Evolutionary conservation across 2,888 invertebrate genomes (phyloP), one percentile per base, ranked within the genome.

Genomic region (Zhuqinia jingwanae): DNA sequence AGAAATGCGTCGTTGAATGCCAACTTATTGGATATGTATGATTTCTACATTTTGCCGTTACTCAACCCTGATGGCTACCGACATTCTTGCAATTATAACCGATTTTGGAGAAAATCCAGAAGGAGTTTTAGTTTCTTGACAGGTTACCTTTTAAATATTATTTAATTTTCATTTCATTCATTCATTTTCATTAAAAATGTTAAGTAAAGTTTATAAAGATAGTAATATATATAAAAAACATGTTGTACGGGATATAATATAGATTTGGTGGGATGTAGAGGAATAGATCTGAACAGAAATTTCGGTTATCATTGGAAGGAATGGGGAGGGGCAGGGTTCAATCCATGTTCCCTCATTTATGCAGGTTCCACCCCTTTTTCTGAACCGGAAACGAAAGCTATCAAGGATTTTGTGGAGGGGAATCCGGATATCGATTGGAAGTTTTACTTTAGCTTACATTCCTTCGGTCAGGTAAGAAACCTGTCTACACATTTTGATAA

Each of bases 21-120:
- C 0, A 93, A 93, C 50, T 89, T 93, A 53, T 90, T 93, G 47
- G 91, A 92, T 65, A 90, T 91, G 22, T 92, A 93, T 36, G 95
- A 97, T 91, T 96, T 95, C 91, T 95, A 95, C 91, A 93, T 97
- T 78, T 93, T 96, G 5, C 95, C 96, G 11, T 94, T 96, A 20
- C 92, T 95, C 85, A 97, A 97, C 92, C 96, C 97, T 11, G 96
- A 98, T 92, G 97, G 98, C 1, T 98, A 98, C 92, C 97, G 96
- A 91, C 96, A 96, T 92, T 95, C 96, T 0, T 96, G 96, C 92
- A 95, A 94, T 0, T 94, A 94, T 13, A 85, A 96, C 92, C 94
- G 96, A 6, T 93, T 96, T 88, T 96, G 96, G 96, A 94, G 95
- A 89, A 75, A 75, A 45, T 96, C 95, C 0, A 94, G 95, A 0